A percentile compares a stretch with the other conserved stretches of the same genome.
Conservation (phyloP, 2,113 vertebrate genomes). For the Entelurus aequoreus region DNA sequence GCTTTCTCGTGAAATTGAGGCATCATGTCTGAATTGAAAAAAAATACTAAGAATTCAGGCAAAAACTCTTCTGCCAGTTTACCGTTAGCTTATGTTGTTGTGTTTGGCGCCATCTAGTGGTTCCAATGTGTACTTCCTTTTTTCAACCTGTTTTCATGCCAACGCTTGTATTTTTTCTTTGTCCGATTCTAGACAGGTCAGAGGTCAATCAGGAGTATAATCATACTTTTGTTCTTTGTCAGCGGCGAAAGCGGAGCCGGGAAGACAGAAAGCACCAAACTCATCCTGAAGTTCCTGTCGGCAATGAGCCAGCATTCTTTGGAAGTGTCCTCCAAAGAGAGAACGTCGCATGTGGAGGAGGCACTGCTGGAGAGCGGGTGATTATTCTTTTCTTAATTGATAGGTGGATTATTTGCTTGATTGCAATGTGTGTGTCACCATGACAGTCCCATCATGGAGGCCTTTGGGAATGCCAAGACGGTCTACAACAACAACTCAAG, state of each 20-base stretch:
- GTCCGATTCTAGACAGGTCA: too few relatives aligned
- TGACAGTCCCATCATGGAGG: conserved; percentile 95
- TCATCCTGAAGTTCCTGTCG: conserved; percentile 92
- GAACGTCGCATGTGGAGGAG: conserved; percentile 83
- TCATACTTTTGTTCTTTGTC: conserved; percentile 14
- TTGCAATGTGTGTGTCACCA: not conserved
- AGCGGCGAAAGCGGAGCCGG: conserved; percentile 97
- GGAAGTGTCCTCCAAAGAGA: conserved; percentile 75
- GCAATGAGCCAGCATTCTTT: conserved; percentile 88
- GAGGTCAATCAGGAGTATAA: too few relatives aligned
- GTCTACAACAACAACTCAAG: conserved; percentile 99
- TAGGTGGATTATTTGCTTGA: not conserved
- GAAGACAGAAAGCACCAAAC: conserved; percentile 95
- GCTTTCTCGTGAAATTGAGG: too few relatives aligned
- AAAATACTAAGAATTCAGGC: too few relatives aligned
- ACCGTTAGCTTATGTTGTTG: too few relatives aligned
- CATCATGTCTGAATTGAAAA: too few relatives aligned
- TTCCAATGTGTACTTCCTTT: too few relatives aligned
- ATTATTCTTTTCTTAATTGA: rapidly evolving
- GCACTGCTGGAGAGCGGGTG: conserved; percentile 97
- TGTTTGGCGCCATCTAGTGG: too few relatives aligned
- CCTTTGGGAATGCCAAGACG: conserved; percentile 94
- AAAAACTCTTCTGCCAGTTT: too few relatives aligned
- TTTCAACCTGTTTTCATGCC: too few relatives aligned
- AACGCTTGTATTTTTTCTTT: too few relatives aligned